Conservation (phyloP, 2,888 invertebrate genomes). For the Metopia argyrocephala region DNA sequence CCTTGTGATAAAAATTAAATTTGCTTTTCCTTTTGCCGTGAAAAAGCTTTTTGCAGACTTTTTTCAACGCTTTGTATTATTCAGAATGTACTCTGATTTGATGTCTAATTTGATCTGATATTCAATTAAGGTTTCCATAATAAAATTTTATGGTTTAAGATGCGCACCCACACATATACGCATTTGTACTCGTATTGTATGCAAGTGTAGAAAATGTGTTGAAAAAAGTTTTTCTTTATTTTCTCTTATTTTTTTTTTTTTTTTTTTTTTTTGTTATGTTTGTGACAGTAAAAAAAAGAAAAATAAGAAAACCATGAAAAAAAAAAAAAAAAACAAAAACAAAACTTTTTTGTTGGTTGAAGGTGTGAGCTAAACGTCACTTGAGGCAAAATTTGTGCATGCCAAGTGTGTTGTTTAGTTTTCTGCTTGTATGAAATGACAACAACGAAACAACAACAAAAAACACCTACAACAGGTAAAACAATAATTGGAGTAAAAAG, state of each 20-base stretch:
- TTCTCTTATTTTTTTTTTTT: background rate
- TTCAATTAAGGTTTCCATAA: too few species aligned
- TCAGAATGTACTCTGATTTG: background rate
- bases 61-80: background rate
- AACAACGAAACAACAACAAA: background rate
- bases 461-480: too few species aligned
- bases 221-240: background rate
- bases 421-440: conserved; percentile 5
- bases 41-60: too few species aligned
- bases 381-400: conserved; percentile 59
- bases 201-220: background rate
- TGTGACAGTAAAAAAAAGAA: too few species aligned
- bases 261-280: too few species aligned
- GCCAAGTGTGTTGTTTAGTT: conserved; percentile 54
- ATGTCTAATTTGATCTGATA: background rate
- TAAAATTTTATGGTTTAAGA: too few species aligned
- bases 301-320: too few species aligned
- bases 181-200: background rate
- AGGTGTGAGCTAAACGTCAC: conserved; percentile 55
- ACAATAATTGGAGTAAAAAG: too few species aligned
- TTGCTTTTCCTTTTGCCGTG: too few species aligned
- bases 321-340: background rate
- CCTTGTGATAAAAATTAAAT: too few species aligned
- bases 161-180: background rate
- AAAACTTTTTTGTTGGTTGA: conserved; percentile 29